These are phyloP conservation scores for Hirundo rustica DNA, from an alignment of 2,797 vertebrate genomes.

Conservation along the genomic window DNA sequence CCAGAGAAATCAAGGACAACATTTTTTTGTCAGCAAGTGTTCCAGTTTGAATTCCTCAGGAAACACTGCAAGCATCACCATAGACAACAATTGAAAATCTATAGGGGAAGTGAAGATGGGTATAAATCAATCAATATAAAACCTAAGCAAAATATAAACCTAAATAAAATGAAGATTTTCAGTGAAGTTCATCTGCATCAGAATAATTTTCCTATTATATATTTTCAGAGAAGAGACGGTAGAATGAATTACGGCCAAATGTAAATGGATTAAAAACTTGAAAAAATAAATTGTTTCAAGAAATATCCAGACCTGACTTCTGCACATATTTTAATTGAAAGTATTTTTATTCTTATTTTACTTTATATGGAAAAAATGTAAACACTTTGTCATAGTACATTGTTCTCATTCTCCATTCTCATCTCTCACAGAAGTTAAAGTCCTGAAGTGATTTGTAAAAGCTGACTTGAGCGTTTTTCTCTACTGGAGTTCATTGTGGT, in stretches of 20 bases:
- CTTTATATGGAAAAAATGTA: background rate
- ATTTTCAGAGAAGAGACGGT: background rate
- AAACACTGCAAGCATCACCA: background rate
- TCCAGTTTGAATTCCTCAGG: background rate
- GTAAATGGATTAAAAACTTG: background rate
- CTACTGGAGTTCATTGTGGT: background rate
- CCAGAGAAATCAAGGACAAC: background rate
- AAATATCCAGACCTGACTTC: background rate
- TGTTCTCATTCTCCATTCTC: background rate
- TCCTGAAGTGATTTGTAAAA: background rate
- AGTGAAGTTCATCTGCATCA: background rate
- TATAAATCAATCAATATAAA: constrained; percentile 27
- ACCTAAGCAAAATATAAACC: background rate
- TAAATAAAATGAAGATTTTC: background rate
- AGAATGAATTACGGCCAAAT: background rate
- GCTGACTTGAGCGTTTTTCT: background rate
- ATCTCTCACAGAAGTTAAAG: background rate
- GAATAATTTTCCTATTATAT: background rate
- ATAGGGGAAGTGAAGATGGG: background rate
- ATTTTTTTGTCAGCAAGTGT: background rate
- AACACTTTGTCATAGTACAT: background rate
- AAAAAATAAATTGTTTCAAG: background rate
- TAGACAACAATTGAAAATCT: background rate
- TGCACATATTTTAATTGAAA: background rate
- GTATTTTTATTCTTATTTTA: background rate